Conservation (phyloP, 2,888 invertebrate species). For the Saturnia pavonia region DNA sequence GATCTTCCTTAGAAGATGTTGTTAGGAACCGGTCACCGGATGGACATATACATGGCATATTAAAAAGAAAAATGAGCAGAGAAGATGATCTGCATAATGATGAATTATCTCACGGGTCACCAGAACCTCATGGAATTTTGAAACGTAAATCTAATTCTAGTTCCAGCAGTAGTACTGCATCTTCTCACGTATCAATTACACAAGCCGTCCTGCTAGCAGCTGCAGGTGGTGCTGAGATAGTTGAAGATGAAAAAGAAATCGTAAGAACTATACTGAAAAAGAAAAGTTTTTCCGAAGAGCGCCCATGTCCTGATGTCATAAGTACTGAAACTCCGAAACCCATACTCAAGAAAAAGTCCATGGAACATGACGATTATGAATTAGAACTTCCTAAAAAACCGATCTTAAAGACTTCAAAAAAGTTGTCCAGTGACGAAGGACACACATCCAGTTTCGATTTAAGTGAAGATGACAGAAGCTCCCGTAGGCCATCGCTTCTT, state of each 20-base stretch:
- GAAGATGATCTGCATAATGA: conserved; percentile 84
- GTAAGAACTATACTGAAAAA: conserved; percentile 92
- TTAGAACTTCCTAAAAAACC: conserved; percentile 88
- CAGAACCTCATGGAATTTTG: conserved; percentile 89
- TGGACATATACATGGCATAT: conserved; percentile 84
- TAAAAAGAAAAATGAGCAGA: conserved; percentile 86
- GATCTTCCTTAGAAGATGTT: conserved; percentile 87
- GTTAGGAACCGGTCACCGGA: conserved; percentile 85
- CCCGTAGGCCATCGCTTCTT: conserved; percentile 80
- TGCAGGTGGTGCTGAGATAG: conserved; percentile 81
- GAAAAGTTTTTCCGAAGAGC: conserved; percentile 88
- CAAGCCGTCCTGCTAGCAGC: conserved; percentile 85
- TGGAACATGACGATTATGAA: conserved; percentile 87
- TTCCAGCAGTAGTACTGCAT: conserved; percentile 84
- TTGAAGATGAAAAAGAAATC: conserved; percentile 81
- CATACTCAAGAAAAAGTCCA: conserved; percentile 93
- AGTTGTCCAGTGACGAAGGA: conserved; percentile 84
- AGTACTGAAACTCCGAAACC: conserved; percentile 84
- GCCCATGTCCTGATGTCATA: conserved; percentile 76
- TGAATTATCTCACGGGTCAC: conserved; percentile 83
- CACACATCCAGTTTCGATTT: conserved; percentile 79
- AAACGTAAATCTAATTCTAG: conserved; percentile 89
- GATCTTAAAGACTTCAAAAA: conserved; percentile 88
- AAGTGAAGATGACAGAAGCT: conserved; percentile 80
- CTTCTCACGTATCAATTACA: conserved; percentile 86